Conservation (phyloP, 2,113 vertebrate genomes). For the Emydura subglobosa region DNA sequence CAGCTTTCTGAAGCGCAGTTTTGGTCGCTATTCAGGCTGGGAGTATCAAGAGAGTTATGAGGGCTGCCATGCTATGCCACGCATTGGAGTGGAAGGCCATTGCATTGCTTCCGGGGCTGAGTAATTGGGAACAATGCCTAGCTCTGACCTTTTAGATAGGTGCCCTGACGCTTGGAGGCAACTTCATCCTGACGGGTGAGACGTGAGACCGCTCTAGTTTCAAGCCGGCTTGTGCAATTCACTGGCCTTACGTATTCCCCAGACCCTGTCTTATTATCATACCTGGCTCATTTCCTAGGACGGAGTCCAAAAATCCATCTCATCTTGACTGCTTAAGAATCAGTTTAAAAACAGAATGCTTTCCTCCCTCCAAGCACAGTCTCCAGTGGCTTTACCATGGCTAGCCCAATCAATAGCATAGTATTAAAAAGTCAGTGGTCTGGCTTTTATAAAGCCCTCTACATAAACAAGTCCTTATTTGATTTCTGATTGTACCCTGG, state of each 20-base stretch:
- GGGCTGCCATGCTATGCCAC: neutral
- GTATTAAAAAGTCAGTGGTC: slow-evolving; percentile 24
- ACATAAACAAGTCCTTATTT: slow-evolving; percentile 44
- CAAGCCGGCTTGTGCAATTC: neutral
- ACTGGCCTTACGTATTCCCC: neutral
- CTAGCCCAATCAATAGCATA: slow-evolving; percentile 33
- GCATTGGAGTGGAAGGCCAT: neutral
- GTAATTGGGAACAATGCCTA: neutral
- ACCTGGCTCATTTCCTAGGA: slow-evolving; percentile 37
- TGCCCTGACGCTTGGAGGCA: neutral
- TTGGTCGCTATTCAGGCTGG: neutral
- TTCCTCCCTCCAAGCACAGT: slow-evolving; percentile 31
- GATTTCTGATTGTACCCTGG: slow-evolving; percentile 42
- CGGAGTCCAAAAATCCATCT: slow-evolving; percentile 34
- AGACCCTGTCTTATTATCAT: slow-evolving; percentile 19
- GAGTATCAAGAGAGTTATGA: neutral
- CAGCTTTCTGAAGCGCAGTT: neutral
- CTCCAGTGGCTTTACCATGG: neutral
- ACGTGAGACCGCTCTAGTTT: neutral
- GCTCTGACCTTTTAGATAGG: too few species aligned
- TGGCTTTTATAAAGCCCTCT: slow-evolving; percentile 31
- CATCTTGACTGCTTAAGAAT: slow-evolving; percentile 30
- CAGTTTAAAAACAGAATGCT: neutral
- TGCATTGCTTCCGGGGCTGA: neutral
- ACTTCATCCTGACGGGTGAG: neutral